Percentiles rank a stretch among this genome's conserved stretches.
phyloP scores from a whole-genome alignment of 2,113 vertebrate species.

The Periophthalmus modestus region DNA sequence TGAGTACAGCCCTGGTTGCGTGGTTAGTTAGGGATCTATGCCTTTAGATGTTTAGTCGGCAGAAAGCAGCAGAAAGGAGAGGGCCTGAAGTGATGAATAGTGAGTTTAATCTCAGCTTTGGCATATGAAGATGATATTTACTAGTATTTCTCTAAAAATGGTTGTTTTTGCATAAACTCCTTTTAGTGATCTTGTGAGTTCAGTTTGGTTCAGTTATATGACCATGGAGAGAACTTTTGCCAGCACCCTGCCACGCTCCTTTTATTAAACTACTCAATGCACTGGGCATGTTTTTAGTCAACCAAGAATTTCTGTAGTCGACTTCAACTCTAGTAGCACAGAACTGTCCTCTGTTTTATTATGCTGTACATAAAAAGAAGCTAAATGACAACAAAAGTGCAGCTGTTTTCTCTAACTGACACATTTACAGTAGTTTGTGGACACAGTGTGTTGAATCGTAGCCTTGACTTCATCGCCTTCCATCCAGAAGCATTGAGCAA shows the following conservation, averaged over 20 bases:
- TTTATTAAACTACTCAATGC: not conserved
- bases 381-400: not conserved
- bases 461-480: conserved; percentile 51
- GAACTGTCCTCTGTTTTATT: not conserved
- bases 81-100: too few relatives aligned
- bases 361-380: not conserved
- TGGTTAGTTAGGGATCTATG: too few relatives aligned
- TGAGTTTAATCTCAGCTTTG: too few relatives aligned
- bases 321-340: not conserved
- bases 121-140: too few relatives aligned
- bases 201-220: too few relatives aligned
- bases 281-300: too few relatives aligned
- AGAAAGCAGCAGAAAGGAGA: too few relatives aligned
- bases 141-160: too few relatives aligned
- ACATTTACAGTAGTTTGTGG: conserved; percentile 27
- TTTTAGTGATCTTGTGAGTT: too few relatives aligned
- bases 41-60: too few relatives aligned
- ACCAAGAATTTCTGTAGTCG: not conserved
- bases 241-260: not conserved
- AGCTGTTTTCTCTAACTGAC: conserved; percentile 13
- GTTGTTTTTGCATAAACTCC: too few relatives aligned
- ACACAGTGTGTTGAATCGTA: conserved; percentile 23
- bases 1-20: too few relatives aligned
- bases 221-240: not conserved
- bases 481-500: conserved; percentile 39